phyloP scores from a whole-genome alignment of 2,113 vertebrate species.

The Oriolus oriolus region DNA sequence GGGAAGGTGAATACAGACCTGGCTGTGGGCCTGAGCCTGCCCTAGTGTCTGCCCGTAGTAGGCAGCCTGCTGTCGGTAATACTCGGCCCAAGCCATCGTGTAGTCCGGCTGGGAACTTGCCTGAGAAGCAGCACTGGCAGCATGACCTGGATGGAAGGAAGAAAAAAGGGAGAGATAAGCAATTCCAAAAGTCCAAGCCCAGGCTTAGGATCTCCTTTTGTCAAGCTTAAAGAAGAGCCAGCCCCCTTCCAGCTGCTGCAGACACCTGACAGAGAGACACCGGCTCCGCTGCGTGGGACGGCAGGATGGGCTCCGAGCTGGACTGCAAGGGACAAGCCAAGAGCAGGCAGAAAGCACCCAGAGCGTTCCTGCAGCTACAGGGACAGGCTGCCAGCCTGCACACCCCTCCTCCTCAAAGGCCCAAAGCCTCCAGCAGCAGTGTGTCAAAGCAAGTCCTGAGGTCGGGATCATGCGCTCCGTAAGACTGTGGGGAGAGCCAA shows the following conservation, averaged over 20 bases:
- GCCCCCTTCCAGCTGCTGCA: neutral
- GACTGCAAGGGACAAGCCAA: neutral
- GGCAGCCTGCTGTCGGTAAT: slow-evolving; percentile 94
- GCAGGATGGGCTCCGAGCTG: neutral
- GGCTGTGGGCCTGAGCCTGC: slow-evolving; percentile 90
- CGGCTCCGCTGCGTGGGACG: rapidly evolving
- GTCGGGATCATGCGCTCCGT: neutral
- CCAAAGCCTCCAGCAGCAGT: neutral
- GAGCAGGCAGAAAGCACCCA: neutral
- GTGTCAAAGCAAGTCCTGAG: neutral
- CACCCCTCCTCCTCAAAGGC: neutral
- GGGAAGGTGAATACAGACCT: slow-evolving; percentile 74
- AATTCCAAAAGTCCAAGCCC: neutral
- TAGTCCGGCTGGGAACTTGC: slow-evolving; percentile 93
- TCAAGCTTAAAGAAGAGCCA: neutral
- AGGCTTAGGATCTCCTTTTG: neutral
- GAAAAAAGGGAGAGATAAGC: neutral
- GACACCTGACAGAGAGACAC: neutral
- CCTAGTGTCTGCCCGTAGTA: slow-evolving; percentile 93
- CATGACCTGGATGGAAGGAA: slow-evolving; percentile 79
- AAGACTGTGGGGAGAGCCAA: neutral
- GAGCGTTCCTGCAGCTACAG: neutral
- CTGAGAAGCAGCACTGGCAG: slow-evolving; percentile 85
- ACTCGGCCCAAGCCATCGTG: slow-evolving; percentile 94
- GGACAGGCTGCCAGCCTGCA: neutral